Percentiles rank a stretch among this genome's conserved stretches.
Conservation (phyloP, 2,113 vertebrate genomes). For the Blennius ocellaris region DNA sequence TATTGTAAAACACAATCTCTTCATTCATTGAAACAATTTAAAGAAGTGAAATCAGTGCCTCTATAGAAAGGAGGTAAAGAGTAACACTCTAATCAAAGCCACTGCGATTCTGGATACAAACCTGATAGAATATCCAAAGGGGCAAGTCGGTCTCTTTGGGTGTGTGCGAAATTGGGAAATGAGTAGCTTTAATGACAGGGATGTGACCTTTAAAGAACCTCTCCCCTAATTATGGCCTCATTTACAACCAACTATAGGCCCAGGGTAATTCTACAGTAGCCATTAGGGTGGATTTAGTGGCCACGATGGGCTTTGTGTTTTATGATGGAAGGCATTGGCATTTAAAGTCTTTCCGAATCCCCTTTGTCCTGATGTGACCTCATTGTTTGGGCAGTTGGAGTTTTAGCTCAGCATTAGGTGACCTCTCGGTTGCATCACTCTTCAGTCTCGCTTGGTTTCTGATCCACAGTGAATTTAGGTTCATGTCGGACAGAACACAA, state of each 20-base stretch:
- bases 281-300: slow-evolving; percentile 33
- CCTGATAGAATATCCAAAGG: slow-evolving; percentile 1
- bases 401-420: not conserved
- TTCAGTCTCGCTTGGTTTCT: slow-evolving; percentile 3
- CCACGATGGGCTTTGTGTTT: slow-evolving; percentile 37
- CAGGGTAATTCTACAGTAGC: slow-evolving; percentile 7
- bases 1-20: too few relatives aligned
- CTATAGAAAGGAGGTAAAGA: not conserved
- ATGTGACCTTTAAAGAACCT: slow-evolving; percentile 57
- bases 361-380: slow-evolving; percentile 30
- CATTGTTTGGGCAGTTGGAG: slow-evolving; percentile 23
- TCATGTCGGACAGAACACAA: not conserved
- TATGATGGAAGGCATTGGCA: slow-evolving; percentile 39
- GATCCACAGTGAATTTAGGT: slow-evolving; percentile 2
- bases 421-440: not conserved
- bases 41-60: not conserved
- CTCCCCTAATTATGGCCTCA: slow-evolving; percentile 50
- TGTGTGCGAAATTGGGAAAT: slow-evolving; percentile 47
- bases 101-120: not conserved
- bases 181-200: slow-evolving; percentile 57
- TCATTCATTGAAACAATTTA: too few relatives aligned
- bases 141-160: not conserved
- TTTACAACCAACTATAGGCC: slow-evolving; percentile 48
- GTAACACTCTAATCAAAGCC: not conserved
- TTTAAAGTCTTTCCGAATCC: slow-evolving; percentile 21